Evolutionary conservation across 2,888 invertebrate species (phyloP), one percentile per base, ranked within the genome.

Genomic region (Zelleria hepariella): DNA sequence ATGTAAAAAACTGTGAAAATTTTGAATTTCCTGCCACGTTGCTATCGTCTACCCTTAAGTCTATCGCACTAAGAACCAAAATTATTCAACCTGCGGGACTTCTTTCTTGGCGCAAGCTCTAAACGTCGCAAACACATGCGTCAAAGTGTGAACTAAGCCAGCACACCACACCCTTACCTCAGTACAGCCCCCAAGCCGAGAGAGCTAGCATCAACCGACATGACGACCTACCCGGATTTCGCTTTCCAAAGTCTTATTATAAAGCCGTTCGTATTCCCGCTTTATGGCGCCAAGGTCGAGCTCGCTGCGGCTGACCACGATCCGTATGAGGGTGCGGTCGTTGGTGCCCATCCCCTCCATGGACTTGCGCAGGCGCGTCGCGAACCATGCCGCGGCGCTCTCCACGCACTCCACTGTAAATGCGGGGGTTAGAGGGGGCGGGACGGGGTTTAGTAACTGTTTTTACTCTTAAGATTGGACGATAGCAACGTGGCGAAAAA

Each of bases 291-390:
- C 92, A 68, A 95, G 90, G 86, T 95, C 95, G 57, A 92, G 80
- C 86, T 94, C 92, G 1, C 92, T 90, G 67, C 94, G 90, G 67
- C 92, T 91, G 57, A 94, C 93, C 65, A 95, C 73, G 67, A 95
- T 91, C 57, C 95, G 89, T 66, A 95, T 92, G 64, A 95, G 87
- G 0, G 93, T 91, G 27, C 85, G 80, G 82, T 95, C 94, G 74
- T 93, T 91, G 3, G 95, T 95, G 60, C 95, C 95, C 53, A 91
- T 72, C 0, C 94, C 94, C 66, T 91, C 89, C 91, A 94, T 91
- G 3, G 93, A 91, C 58, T 82, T 77, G 62, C 93, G 91, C 15
- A 94, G 79, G 0, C 92, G 86, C 62, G 88, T 89, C 58, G 94
- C 94, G 81, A 94, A 94, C 86, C 91, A 94, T 2, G 91, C 91